Percentiles rank a stretch among this genome's conserved stretches.
These are phyloP conservation scores for Carpatolechia fugitivella DNA, from an alignment of 2,888 invertebrate species.

Conservation along the genomic window DNA sequence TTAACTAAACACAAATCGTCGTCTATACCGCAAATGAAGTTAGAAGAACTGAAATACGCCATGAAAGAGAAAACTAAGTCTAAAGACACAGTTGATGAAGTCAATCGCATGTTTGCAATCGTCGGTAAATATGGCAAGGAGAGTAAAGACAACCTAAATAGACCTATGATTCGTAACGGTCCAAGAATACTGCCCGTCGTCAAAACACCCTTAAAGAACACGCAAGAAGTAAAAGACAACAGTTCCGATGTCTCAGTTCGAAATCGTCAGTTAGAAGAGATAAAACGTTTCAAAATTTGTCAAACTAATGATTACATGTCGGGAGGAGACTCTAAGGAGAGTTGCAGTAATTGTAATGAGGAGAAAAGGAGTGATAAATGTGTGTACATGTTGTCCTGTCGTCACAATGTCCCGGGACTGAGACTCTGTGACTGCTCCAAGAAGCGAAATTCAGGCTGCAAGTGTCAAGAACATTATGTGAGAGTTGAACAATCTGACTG, in stretches of 20 bases:
- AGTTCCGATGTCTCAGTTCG: neutral
- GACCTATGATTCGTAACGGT: constrained; percentile 53
- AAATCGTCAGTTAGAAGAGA: constrained; percentile 20
- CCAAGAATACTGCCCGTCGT: constrained; percentile 66
- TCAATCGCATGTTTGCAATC: constrained; percentile 67
- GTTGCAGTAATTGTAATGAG: constrained; percentile 33
- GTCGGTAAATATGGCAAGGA: constrained; percentile 38
- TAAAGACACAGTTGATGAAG: constrained; percentile 64
- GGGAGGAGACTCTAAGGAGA: constrained; percentile 50
- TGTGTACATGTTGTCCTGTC: constrained; percentile 45
- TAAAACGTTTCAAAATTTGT: constrained; percentile 33
- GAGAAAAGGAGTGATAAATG: constrained; percentile 39
- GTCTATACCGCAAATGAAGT: constrained; percentile 68
- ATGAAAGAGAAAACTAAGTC: constrained; percentile 55
- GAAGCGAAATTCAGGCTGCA: neutral
- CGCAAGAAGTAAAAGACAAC: constrained; percentile 15
- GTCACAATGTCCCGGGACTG: constrained; percentile 35
- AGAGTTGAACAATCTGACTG: neutral
- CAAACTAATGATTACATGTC: constrained; percentile 47
- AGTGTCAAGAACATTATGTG: neutral
- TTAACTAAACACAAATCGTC: constrained; percentile 56
- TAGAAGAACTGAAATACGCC: constrained; percentile 60
- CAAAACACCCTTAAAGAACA: constrained; percentile 30
- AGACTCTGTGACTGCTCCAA: constrained; percentile 39
- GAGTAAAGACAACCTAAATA: constrained; percentile 39